Evolutionary conservation across 2,113 vertebrate genomes (phyloP).

Genomic region (Pleuronectes platessa): DNA sequence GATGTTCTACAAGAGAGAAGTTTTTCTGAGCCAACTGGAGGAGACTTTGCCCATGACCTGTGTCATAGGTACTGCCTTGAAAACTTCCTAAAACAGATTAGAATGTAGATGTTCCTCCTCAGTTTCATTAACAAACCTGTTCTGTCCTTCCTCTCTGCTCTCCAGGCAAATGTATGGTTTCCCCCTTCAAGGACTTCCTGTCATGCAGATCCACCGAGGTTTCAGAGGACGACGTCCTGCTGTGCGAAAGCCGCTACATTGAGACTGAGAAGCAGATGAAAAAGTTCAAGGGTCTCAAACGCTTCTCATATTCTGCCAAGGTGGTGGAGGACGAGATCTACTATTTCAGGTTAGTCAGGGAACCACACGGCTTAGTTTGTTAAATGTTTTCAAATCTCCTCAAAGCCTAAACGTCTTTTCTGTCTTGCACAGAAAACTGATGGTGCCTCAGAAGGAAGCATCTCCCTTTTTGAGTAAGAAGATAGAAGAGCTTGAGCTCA

Average conservation of each 20-base stretch:
- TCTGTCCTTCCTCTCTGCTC: conserved; percentile 21
- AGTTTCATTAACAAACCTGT: not conserved
- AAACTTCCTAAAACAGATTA: not conserved
- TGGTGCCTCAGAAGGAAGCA: conserved; percentile 95
- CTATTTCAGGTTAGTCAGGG: conserved; percentile 92
- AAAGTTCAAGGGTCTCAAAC: conserved; percentile 97
- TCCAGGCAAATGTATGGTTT: conserved; percentile 94
- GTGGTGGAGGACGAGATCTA: conserved; percentile 97
- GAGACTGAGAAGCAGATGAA: conserved; percentile 97
- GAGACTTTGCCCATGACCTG: conserved; percentile 94
- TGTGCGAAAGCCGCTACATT: conserved; percentile 98
- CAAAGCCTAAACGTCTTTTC: not conserved
- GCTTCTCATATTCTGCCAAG: conserved; percentile 97
- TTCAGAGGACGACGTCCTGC: conserved; percentile 90
- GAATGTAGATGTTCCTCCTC: not conserved
- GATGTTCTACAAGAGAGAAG: conserved; percentile 99
- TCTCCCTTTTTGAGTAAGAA: conserved; percentile 96
- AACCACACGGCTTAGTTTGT: not conserved
- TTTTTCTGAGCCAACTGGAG: conserved; percentile 95
- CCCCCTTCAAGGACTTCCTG: conserved; percentile 97
- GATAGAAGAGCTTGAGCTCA: conserved; percentile 95
- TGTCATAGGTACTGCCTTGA: conserved; percentile 86
- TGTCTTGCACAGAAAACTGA: conserved; percentile 86
- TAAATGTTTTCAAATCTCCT: not conserved
- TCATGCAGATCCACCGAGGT: conserved; percentile 96